Evolutionary conservation across 2,113 vertebrate genomes (phyloP).

Genomic region (Brachyhypopomus occidentalis): DNA sequence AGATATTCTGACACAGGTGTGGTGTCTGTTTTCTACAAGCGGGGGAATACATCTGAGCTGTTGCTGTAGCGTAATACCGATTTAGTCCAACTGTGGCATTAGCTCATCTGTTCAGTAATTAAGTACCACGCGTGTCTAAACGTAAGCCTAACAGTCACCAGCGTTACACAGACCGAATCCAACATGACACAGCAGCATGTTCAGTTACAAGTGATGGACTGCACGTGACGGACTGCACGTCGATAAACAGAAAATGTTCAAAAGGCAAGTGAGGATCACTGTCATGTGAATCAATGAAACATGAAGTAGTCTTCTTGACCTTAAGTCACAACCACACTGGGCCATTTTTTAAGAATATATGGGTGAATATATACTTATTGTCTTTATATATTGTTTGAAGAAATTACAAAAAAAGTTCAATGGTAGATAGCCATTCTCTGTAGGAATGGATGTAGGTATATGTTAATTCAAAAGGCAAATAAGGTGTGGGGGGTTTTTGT

Average conservation of each 20-base stretch:
- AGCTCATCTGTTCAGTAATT: background rate
- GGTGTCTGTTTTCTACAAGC: constrained; percentile 5
- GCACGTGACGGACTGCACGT: background rate
- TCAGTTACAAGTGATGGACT: background rate
- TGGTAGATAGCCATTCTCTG: background rate
- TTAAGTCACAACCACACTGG: constrained; percentile 18
- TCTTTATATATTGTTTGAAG: constrained; percentile 30
- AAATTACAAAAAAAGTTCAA: constrained; percentile 2
- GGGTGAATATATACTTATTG: constrained; percentile 20
- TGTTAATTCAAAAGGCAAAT: background rate
- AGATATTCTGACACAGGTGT: background rate
- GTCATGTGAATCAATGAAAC: background rate
- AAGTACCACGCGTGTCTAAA: background rate
- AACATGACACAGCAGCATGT: background rate
- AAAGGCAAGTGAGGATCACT: background rate
- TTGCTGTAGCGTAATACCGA: background rate
- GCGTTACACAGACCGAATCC: constrained; percentile 7
- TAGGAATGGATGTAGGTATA: background rate
- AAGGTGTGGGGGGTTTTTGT: background rate
- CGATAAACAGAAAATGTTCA: background rate
- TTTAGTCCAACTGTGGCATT: background rate
- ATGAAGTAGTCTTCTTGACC: constrained; percentile 5
- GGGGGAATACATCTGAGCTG: background rate
- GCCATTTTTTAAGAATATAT: constrained; percentile 23
- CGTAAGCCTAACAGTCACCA: constrained; percentile 11